Evolutionary conservation across 92 coral and sea anemone species (phyloP), one percentile per base, ranked within the genome.

Genomic region (Epizoanthus scotinus): DNA sequence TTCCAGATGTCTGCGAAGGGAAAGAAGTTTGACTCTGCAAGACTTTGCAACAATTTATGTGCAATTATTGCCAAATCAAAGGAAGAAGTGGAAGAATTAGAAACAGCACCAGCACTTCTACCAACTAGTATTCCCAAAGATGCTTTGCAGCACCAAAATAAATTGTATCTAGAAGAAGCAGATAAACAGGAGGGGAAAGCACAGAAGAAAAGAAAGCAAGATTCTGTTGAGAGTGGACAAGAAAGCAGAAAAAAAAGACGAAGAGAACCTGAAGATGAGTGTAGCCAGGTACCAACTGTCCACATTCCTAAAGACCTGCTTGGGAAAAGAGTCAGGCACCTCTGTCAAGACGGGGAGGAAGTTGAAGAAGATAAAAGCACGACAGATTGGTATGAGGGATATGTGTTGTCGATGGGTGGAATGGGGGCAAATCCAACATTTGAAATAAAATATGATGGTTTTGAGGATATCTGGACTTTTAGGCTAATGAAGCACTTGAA

Each of bases 1-100:
- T 81, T 81, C 21, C 85, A 81, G 78, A 68, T 81, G 85, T 81
- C 85, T 21, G 61, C 78, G 4, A 67, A 56, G 15, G 85, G 67
- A 5, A 81, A 54, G 6, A 55, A 29, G 6, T 81, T 67, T 81
- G 40, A 55, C 26, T 63, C 65, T 13, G 19, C 67, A 4, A 54
- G 61, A 55, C 77, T 81, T 52, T 60, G 21, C 38, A 26, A 10
- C 17, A 81, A 81, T 31, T 54, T 80, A 21, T 55, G 68, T 54
- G 13, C 49, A 13, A 58, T 77, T 77, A 12, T 77, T 18, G 26
- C 29, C 15, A 77, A 60, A 34, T 8, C 29, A 27, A 77, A 22
- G 6, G 71, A 57, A 22, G 71, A 56, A 3, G n/a, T 15, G 17
- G 67, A 61, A 24, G 72, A 77, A 15, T 1, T 15, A 10, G 28